Base-by-base conservation (phyloP, 2,888 invertebrate genomes). In the Ichneumon xanthorius region DNA sequence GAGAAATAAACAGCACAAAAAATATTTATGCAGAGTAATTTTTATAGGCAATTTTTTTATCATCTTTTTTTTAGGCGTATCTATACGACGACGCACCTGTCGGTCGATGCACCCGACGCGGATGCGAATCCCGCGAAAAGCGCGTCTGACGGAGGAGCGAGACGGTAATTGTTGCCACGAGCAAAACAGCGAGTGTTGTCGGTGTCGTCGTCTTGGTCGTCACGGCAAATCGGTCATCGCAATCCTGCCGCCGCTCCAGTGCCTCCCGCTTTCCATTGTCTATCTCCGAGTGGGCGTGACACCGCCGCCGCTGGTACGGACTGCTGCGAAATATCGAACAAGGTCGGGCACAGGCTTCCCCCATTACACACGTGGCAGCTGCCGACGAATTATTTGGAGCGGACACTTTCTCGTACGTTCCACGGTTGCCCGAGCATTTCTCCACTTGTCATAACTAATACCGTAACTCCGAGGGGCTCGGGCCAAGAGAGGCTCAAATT, bases 261-360 rank as follows among this genome's bases (percentile, higher is more conserved):
- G 19, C 9, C 40, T 37, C 63, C 55, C 30, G 63, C 83, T 80
- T 71, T 80, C 68, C 78, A 82, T 82, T 82, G 81, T 81, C 40
- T 61, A 48, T 61, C 26, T 45, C 45, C 55, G 72, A 70, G 63
- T 70, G 40, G 63, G 75, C 85, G 70, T 79, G 82, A 65, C 82
- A 50, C 14, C n/a, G 22, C 61, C n/a, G 40, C 53, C 70, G 40
- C 61, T 40, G 48, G 48, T 40, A n/a, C 50, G 33, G 40, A 67
- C 30, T 19, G 48, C 68, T 11, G 61, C 30, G 63, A 79, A 78
- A 71, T 82, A 65, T 78, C 82, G 82, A 79, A 85, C 84, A 82
- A 82, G 73, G 68, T 73, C 73, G 75, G n/a, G 11, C 22, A 19
- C 72, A 48, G 45, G 2, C 55, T 19, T 22, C 22, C 68, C 45